Evolutionary conservation across 2,113 vertebrate genomes (phyloP).

Genomic region (Actenoides lindsayi): DNA sequence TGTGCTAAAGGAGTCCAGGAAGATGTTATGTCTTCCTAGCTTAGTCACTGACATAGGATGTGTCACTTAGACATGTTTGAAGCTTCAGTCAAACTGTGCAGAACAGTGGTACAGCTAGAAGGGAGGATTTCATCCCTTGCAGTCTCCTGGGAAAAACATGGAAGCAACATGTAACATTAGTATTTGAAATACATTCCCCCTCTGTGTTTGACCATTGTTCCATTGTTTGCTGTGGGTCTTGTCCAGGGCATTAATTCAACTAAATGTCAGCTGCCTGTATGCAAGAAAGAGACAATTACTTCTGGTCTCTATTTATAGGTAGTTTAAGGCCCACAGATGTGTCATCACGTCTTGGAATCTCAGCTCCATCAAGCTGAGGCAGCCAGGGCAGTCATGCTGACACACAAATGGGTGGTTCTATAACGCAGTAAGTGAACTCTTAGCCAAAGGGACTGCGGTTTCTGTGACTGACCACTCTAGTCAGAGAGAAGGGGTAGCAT

Average conservation of each 20-base stretch:
- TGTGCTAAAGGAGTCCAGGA: neutral
- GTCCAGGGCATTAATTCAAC: neutral
- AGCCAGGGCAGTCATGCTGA: neutral
- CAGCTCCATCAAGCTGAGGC: neutral
- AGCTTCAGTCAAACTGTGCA: neutral
- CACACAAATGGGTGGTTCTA: neutral
- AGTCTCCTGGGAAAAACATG: neutral
- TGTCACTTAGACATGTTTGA: neutral
- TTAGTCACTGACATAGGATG: neutral
- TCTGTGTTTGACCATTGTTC: neutral
- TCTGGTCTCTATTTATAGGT: neutral
- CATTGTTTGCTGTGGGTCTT: neutral
- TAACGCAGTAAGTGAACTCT: neutral
- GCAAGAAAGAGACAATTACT: neutral
- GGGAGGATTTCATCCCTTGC: neutral
- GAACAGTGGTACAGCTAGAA: neutral
- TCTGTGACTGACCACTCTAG: neutral
- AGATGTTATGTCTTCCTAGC: neutral
- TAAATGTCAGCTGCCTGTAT: neutral
- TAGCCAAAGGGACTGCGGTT: neutral
- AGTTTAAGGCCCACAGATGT: neutral
- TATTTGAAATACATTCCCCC: neutral
- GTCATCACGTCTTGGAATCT: neutral
- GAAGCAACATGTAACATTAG: neutral
- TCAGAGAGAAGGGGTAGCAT: neutral